phyloP scores from a whole-genome alignment of 2,797 vertebrate genomes.

The Lateolabrax maculatus region DNA sequence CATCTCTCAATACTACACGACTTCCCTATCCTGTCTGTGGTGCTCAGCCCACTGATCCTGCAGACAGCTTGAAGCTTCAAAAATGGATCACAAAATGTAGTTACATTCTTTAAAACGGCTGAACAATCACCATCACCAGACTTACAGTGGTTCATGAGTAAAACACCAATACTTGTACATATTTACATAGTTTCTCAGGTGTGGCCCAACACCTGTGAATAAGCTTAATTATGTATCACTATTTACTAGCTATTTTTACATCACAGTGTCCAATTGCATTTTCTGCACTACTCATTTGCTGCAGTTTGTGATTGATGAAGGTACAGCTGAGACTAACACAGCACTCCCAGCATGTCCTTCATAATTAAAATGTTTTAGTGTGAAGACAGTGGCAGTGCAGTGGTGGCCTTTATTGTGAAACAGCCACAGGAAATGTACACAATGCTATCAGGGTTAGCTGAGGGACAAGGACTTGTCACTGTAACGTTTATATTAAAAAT shows the following conservation, averaged over 20 bases:
- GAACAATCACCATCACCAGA: neutral
- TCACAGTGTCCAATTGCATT: neutral
- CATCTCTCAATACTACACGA: neutral
- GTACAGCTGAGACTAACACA: neutral
- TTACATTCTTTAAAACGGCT: neutral
- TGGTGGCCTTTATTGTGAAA: neutral
- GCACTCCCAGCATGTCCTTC: neutral
- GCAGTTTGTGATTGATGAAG: neutral
- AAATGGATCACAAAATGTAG: neutral
- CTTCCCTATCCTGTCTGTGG: neutral
- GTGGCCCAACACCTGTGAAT: neutral
- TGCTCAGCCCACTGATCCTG: neutral
- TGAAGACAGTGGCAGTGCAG: neutral
- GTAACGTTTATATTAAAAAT: neutral
- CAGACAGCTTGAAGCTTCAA: neutral
- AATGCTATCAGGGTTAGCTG: neutral
- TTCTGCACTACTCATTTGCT: neutral
- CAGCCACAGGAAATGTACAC: neutral
- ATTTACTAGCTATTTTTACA: neutral
- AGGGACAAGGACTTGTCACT: neutral
- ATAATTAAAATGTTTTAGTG: constrained; percentile 17
- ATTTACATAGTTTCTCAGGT: neutral
- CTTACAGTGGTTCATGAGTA: neutral
- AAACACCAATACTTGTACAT: neutral
- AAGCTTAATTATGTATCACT: neutral